Evolutionary conservation across 2,113 vertebrate species (phyloP), one percentile per base, ranked within the genome.

Genomic region (Eptesicus fuscus): DNA sequence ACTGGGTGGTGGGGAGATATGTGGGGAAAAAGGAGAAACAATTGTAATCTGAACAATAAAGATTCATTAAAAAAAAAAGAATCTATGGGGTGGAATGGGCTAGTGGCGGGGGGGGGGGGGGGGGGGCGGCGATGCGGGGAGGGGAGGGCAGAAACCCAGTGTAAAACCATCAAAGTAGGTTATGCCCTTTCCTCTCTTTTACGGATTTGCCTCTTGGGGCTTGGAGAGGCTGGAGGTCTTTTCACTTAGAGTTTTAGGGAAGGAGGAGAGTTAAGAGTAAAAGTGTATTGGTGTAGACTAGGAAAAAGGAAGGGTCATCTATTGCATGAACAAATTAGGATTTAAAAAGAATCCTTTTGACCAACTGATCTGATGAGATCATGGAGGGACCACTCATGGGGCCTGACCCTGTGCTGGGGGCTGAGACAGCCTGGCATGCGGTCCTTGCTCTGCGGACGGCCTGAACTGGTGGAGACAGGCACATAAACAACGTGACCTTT

Each of bases 401-500:
- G 18, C 28, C 9, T 4, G 40, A 30, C 14, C 11, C 10, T 18
- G 47, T 53, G 49, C 42, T 56, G 25, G 76, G 49, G 5, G 17
- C 25, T 18, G 30, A 30, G 73, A 25, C 1, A 51, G 37, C 18
- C 32, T 2, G 47, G 28, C 53, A 3, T 20, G 10, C 4, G 4
- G 47, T 17, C 10, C 32, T 53, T 2, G 13, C 44, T 32, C 13
- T 11, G n/a, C 9, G 61, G 51, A 80, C 23, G 4, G 7, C 32
- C 76, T 83, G 17, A 28, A 2, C 30, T 16, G 1, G 5, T 32
- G 28, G 28, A 74, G 30, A 70, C 28, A 20, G 9, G 13, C 4
- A 2, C 0, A 1, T 18, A 9, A 7, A 40, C n/a, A 16, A 23
- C 20, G 8, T 11, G 59, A 32, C 1, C 10, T 20, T 6, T 13